Base-by-base conservation (phyloP, 2,888 invertebrate species). In the Melinaea marsaeus region DNA sequence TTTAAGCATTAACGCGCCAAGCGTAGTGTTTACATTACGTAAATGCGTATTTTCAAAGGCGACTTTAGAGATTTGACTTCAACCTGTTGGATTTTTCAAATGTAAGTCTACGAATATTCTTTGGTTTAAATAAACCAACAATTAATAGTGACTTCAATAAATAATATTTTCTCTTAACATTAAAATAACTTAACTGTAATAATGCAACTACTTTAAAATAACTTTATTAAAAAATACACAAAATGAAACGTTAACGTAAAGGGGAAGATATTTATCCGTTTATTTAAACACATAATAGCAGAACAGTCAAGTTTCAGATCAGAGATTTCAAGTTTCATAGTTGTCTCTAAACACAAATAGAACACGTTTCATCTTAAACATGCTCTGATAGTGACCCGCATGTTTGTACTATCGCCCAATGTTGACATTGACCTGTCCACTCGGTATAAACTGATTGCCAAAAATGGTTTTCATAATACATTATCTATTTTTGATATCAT, bases 1-100 rank as follows among this genome's bases (percentile, higher is more conserved):
- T 78, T 75, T 76, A 65, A 81, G 80, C 81, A 86, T 87, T 86
- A 86, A 79, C 83, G 79, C 76, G 78, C 80, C 77, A 72, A 81
- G 77, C 72, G 76, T 75, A 71, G 73, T 83, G 80, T 86, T 87
- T 84, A 77, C 81, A 78, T 75, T 78, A 74, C 76, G 80, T 80
- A 79, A 78, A 81, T 81, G 80, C 77, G 76, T 83, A 77, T 84
- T 85, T 84, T 80, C 74, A 75, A 77, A 79, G 78, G 73, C 77
- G 76, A 79, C 82, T 85, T 83, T 82, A 80, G 81, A 76, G 78
- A 78, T 74, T 71, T 76, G 78, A 72, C 78, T 75, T 71, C 75
- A 79, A 84, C 83, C 81, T 81, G 79, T 81, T 79, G 77, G 77
- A 72, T 72, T 34, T 63, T 51, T 55, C 32, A 22, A 48, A 54